A percentile compares a stretch with the other conserved stretches of the same genome.
Evolutionary conservation across 2,113 vertebrate species (phyloP).

Genomic region (Aspidoscelis tigris): DNA sequence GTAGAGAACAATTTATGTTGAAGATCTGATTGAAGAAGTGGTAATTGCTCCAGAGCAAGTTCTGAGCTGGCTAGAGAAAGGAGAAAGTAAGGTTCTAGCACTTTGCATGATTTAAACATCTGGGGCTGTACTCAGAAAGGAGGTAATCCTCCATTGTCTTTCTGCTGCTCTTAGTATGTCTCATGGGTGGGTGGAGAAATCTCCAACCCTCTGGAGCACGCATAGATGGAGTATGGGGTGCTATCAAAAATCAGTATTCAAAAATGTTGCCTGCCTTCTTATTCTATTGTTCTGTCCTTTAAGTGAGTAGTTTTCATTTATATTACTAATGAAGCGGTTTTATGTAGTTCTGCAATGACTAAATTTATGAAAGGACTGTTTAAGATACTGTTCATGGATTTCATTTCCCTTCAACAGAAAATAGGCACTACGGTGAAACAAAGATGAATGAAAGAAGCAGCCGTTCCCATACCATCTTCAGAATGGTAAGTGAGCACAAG

Average conservation of each 20-base stretch:
- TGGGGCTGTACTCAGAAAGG: no score
- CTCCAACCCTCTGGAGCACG: no score
- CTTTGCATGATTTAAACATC: background rate
- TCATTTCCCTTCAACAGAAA: conserved; percentile 76
- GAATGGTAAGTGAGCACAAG: conserved; percentile 83
- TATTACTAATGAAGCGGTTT: background rate
- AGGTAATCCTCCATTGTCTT: no score
- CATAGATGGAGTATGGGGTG: no score
- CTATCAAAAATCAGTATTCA: no score
- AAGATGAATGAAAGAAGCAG: conserved; percentile 97
- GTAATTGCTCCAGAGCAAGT: conserved; percentile 87
- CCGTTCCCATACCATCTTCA: conserved; percentile 95
- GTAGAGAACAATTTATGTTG: conserved; percentile 93
- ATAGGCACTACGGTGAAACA: conserved; percentile 92
- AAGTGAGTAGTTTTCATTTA: no score
- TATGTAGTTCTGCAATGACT: background rate
- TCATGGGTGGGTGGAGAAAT: no score
- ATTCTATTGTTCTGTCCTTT: no score
- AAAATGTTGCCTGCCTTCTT: no score
- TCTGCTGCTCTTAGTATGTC: no score
- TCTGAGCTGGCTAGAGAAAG: conserved; percentile 90
- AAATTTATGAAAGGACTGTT: background rate
- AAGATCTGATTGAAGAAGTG: conserved; percentile 92
- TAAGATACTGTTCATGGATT: no score
- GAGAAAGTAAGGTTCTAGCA: conserved; percentile 88